These are phyloP conservation scores for Lithobates sylvaticus DNA, from an alignment of 2,797 vertebrate species.

Conservation along the genomic window DNA sequence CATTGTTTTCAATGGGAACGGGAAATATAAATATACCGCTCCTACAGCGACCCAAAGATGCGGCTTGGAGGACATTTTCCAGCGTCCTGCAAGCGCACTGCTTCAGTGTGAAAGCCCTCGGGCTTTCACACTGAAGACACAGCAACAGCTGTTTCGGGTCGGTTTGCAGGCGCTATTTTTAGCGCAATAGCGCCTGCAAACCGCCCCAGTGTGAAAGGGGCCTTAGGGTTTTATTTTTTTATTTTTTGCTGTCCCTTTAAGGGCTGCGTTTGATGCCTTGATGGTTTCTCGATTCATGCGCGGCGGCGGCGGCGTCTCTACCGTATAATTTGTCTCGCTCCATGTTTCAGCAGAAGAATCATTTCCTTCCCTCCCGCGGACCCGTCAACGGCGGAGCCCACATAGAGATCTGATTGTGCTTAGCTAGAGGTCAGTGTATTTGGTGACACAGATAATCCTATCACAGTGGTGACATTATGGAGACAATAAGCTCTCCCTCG, in stretches of 20 bases:
- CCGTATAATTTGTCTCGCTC: slow-evolving; percentile 35
- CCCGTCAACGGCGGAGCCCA: slow-evolving; percentile 21
- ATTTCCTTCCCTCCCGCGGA: slow-evolving; percentile 28
- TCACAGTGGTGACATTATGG: slow-evolving; percentile 53
- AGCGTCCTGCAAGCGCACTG: too few relatives aligned
- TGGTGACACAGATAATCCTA: slow-evolving; percentile 55
- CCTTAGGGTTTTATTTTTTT: too few relatives aligned
- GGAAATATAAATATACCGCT: too few relatives aligned
- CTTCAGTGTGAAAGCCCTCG: too few relatives aligned
- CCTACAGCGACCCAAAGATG: too few relatives aligned
- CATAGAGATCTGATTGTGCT: slow-evolving; percentile 41
- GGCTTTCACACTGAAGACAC: too few relatives aligned
- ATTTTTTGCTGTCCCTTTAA: background rate
- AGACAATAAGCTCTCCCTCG: slow-evolving; percentile 48
- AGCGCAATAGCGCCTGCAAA: too few relatives aligned
- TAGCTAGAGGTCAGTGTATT: slow-evolving; percentile 53
- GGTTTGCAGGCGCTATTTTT: too few relatives aligned
- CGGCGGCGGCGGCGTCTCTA: background rate
- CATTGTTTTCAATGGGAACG: too few relatives aligned
- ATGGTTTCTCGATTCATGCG: background rate
- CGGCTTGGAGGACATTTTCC: too few relatives aligned
- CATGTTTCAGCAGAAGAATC: slow-evolving; percentile 22
- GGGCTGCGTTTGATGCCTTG: background rate
- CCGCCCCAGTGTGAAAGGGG: too few relatives aligned
- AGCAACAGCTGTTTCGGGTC: too few relatives aligned